Percentiles rank a stretch among this genome's conserved stretches.
These are phyloP conservation scores for Drosophila helvetica DNA, from an alignment of 2,888 invertebrate genomes.

Conservation along the genomic window DNA sequence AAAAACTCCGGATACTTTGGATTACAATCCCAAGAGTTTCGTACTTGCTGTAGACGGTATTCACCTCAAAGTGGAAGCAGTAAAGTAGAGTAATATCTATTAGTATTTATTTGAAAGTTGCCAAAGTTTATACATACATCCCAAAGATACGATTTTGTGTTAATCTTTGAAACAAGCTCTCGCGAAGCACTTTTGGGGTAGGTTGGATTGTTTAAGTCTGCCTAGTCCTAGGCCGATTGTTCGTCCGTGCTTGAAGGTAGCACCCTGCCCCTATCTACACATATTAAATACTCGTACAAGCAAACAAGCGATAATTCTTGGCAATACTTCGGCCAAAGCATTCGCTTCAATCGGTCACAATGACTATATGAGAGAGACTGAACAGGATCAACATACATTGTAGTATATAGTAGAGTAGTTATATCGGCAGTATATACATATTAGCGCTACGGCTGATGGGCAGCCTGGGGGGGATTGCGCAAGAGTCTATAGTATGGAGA, in stretches of 20 bases:
- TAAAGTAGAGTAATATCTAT: background rate
- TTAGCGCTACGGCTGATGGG: no score
- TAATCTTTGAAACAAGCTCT: background rate
- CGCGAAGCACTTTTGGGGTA: background rate
- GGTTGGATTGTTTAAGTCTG: background rate
- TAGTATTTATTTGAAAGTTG: no score
- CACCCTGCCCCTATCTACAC: background rate
- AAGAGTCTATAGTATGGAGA: no score
- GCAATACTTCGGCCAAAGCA: background rate
- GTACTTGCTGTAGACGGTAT: constrained; percentile 22
- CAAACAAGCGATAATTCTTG: background rate
- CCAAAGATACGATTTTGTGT: background rate
- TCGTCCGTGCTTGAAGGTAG: background rate
- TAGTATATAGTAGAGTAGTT: no score
- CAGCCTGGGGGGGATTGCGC: no score
- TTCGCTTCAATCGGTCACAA: constrained; percentile 31
- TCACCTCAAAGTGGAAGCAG: constrained; percentile 27
- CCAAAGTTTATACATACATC: constrained; percentile 10
- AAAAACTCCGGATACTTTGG: constrained; percentile 22
- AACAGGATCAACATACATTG: no score
- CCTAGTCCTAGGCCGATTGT: background rate
- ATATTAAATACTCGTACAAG: background rate
- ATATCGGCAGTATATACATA: no score
- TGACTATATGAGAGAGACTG: no score
- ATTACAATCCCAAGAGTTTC: constrained; percentile 33